Evolutionary conservation across 2,113 vertebrate species (phyloP).

Genomic region (Plecotus auritus): DNA sequence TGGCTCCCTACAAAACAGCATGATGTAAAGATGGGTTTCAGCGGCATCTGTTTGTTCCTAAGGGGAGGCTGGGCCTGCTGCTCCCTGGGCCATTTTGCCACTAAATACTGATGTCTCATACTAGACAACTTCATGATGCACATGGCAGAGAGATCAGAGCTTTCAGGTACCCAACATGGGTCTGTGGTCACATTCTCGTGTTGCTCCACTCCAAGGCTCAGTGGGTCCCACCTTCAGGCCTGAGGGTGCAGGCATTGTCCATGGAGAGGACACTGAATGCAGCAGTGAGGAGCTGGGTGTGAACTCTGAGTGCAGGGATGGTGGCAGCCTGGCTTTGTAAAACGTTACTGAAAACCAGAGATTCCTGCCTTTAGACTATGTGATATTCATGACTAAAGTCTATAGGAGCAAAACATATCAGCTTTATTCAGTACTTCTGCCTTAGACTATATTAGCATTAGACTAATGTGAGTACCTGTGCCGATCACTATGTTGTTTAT

Average conservation of each 20-base stretch:
- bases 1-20: neutral
- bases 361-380: neutral
- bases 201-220: neutral
- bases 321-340: neutral
- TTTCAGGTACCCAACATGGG: neutral
- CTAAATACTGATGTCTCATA: neutral
- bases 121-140: rapidly evolving
- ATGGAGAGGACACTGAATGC: neutral
- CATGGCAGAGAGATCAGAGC: neutral
- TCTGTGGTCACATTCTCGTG: neutral
- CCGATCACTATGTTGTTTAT: neutral
- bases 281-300: neutral
- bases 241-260: neutral
- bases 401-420: neutral
- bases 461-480: neutral
- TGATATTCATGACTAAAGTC: neutral
- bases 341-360: neutral
- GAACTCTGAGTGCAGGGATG: too few species aligned
- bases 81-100: neutral
- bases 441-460: neutral
- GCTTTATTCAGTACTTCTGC: neutral
- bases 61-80: neutral
- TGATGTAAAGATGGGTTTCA: neutral
- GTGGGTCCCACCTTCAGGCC: neutral
- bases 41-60: neutral